Base-by-base conservation (phyloP, 2,113 vertebrate species). In the Oncorhynchus tshawytscha region DNA sequence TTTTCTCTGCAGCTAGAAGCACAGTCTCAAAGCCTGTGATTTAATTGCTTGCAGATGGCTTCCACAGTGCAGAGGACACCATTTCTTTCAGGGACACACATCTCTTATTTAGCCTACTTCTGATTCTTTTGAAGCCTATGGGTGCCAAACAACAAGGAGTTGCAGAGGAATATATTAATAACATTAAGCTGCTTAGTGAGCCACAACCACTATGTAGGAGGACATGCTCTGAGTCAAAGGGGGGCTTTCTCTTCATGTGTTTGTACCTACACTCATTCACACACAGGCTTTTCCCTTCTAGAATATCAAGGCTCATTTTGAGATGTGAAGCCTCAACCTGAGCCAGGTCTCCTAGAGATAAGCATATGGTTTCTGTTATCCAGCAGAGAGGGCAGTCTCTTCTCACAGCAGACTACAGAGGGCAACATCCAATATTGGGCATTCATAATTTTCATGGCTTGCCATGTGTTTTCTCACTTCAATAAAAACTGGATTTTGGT, bases 301-400 rank as follows among this genome's bases (percentile, higher is more conserved):
- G 12, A 54, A 54, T 5, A 7, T 57, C 24, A 76, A 51, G 78
- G 74, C 67, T 70, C 75, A 78, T 72, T 59, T 59, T 59, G 51
- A 60, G 4, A 6, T 54, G 51, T 54, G 16, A 18, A 45, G 39
- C 9, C 39, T 45, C 39, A 45, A 11, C 39, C 39, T 45, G 39
- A 45, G 39, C 39, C 39, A 45, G 39, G 39, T 45, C 39, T 45
- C 39, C 9, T 45, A 45, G 8, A 45, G 39, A 11, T 45, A 45
- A 45, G 39, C 39, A 11, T 45, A 45, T 45, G 39, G 39, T 45
- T 45, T 45, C 39, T 45, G 39, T 11, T 45, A 45, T 45, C 39
- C 51, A 54, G 51, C 51, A 54, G 12, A 54, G 51, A 16, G 13
- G 12, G 51, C 16, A 18, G 51, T 5, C 12, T 16, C 16, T 54